A percentile compares a stretch with the other conserved stretches of the same genome.
phyloP scores from a whole-genome alignment of 92 coral and sea anemone species.

The Hydrozoanthus gracilis region DNA sequence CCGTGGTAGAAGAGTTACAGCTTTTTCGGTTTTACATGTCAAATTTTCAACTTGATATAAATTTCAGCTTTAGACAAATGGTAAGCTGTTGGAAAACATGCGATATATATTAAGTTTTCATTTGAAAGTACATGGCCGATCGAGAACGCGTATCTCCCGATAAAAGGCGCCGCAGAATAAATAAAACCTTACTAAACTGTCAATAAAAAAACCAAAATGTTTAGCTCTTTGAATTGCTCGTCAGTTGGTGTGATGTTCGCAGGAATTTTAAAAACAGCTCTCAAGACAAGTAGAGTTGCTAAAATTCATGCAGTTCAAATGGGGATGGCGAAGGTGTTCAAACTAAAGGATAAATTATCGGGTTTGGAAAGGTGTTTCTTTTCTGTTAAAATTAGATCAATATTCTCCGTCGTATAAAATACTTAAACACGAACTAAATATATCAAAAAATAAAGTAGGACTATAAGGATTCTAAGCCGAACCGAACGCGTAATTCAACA shows the following conservation, averaged over 20 bases:
- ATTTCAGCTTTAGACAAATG: background rate
- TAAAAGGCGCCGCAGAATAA: slow-evolving; percentile 30
- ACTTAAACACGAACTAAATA: no score
- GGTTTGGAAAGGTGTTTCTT: no score
- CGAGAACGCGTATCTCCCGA: background rate
- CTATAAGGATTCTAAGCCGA: no score
- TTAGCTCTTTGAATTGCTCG: background rate
- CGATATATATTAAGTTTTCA: slow-evolving; percentile 20
- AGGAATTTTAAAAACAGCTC: background rate
- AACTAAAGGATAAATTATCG: no score
- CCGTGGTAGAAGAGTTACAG: background rate
- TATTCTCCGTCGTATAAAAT: no score
- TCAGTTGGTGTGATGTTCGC: background rate
- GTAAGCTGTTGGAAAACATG: background rate
- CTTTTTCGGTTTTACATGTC: background rate
- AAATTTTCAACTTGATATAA: background rate
- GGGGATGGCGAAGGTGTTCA: no score
- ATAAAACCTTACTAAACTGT: background rate
- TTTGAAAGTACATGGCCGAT: background rate
- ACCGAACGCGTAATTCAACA: no score
- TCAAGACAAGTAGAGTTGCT: background rate
- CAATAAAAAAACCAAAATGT: background rate
- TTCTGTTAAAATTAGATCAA: no score
- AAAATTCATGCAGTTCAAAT: background rate
- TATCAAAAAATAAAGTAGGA: no score